A percentile compares a stretch with the other conserved stretches of the same genome.
Conservation (phyloP, 2,888 invertebrate species). For the Meghimatium bilineatum region DNA sequence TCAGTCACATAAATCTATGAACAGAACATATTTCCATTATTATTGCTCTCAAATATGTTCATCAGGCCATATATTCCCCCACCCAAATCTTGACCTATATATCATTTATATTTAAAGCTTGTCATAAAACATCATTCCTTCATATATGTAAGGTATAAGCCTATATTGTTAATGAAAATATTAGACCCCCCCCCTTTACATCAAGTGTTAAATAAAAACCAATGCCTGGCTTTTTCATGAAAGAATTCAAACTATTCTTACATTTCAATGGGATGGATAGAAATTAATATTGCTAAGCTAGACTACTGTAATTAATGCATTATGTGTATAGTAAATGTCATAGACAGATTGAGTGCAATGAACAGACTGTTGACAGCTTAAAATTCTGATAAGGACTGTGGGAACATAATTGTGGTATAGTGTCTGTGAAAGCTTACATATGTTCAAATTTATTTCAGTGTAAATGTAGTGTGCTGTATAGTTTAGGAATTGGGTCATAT, state of each 20-base stretch:
- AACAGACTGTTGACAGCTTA: not conserved
- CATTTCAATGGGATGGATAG: not conserved
- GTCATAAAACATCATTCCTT: too few relatives aligned
- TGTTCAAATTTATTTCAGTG: not conserved
- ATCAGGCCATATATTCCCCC: too few relatives aligned
- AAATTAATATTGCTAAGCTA: not conserved
- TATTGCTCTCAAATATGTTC: too few relatives aligned
- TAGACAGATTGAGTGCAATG: not conserved
- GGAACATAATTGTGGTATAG: not conserved
- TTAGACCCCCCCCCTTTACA: too few relatives aligned
- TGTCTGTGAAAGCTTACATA: conserved; percentile 9
- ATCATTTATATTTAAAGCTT: too few relatives aligned
- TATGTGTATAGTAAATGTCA: not conserved
- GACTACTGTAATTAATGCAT: not conserved
- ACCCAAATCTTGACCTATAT: too few relatives aligned
- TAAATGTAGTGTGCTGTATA: not conserved
- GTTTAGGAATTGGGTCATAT: not conserved
- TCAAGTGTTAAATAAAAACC: too few relatives aligned
- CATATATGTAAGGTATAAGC: too few relatives aligned
- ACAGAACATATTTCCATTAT: too few relatives aligned
- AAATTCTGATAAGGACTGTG: not conserved
- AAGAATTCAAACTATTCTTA: not conserved
- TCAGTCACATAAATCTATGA: too few relatives aligned
- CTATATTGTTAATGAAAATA: too few relatives aligned
- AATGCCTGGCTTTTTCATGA: too few relatives aligned